Evolutionary conservation across 1,140 invertebrate genomes (phyloP).

Genomic region (Sipha flava): DNA sequence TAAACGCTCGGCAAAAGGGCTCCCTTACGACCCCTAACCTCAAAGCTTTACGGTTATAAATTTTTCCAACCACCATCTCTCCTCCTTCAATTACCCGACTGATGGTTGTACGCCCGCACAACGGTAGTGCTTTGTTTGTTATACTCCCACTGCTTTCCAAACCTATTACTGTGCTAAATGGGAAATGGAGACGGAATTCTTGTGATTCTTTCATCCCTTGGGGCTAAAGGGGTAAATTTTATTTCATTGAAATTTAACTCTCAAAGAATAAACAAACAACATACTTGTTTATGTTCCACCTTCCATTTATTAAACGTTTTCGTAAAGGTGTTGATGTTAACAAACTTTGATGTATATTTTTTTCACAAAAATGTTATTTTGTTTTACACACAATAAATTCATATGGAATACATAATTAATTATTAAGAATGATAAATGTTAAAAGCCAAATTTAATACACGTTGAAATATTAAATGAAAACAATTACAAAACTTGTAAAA

Average conservation of each 20-base stretch:
- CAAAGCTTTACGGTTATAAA: conserved; percentile 31
- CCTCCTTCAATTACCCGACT: background rate
- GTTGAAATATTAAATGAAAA: too few relatives aligned
- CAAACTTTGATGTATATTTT: background rate
- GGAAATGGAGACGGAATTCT: background rate
- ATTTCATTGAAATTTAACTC: conserved; percentile 20
- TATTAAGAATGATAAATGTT: too few relatives aligned
- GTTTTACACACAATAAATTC: background rate
- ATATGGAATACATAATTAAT: too few relatives aligned
- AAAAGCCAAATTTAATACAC: too few relatives aligned
- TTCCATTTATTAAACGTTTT: background rate
- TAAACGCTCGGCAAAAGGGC: conserved; percentile 26
- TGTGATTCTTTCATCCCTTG: background rate
- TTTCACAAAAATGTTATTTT: background rate
- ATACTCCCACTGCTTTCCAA: background rate
- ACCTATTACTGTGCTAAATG: conserved; percentile 4
- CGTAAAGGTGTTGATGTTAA: background rate
- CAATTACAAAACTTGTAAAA: too few relatives aligned
- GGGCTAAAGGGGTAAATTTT: background rate
- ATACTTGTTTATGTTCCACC: background rate
- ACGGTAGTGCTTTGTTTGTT: background rate
- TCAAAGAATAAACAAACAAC: background rate
- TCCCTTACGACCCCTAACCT: conserved; percentile 19
- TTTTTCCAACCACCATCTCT: background rate
- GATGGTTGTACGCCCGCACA: background rate